A percentile compares a stretch with the other conserved stretches of the same genome.
Evolutionary conservation across 1,140 invertebrate genomes (phyloP).

Genomic region (Micrasema longulum): DNA sequence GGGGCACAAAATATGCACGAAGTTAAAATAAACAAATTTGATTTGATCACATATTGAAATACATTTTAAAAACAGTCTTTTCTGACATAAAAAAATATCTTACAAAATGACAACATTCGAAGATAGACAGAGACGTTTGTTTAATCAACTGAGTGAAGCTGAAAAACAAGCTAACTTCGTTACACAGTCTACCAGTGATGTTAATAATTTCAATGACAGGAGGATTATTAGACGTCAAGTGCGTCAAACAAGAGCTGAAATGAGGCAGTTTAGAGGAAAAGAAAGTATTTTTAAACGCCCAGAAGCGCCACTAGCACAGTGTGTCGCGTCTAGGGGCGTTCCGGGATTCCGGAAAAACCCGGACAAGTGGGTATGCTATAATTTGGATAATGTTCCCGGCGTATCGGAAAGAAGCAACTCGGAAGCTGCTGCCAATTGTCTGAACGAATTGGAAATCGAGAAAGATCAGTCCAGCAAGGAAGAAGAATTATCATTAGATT

Average conservation of each 20-base stretch:
- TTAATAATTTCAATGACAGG: slow-evolving; percentile 5
- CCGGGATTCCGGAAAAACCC: slow-evolving; percentile 81
- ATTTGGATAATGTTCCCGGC: slow-evolving; percentile 75
- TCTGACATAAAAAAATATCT: no score
- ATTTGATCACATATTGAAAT: no score
- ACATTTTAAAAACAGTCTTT: no score
- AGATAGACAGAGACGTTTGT: slow-evolving; percentile 67
- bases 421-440: slow-evolving; percentile 77
- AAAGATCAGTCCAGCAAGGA: slow-evolving; percentile 54
- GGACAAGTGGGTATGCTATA: slow-evolving; percentile 82
- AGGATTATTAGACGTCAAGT: slow-evolving; percentile 59
- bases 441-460: slow-evolving; percentile 73
- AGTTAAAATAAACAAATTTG: no score
- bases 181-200: slow-evolving; percentile 54
- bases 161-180: slow-evolving; percentile 67
- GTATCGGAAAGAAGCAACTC: slow-evolving; percentile 80
- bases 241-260: slow-evolving; percentile 61
- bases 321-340: slow-evolving; percentile 66
- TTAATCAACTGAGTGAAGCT: slow-evolving; percentile 68
- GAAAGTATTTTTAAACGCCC: slow-evolving; percentile 84
- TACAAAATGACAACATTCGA: slow-evolving; percentile 66
- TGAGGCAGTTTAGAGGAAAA: slow-evolving; percentile 74
- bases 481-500: slow-evolving; percentile 49
- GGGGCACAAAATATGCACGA: no score
- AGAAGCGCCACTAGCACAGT: slow-evolving; percentile 70